These are phyloP conservation scores for Siphonodentalium dalli DNA, from an alignment of 2,888 invertebrate species.

Conservation along the genomic window DNA sequence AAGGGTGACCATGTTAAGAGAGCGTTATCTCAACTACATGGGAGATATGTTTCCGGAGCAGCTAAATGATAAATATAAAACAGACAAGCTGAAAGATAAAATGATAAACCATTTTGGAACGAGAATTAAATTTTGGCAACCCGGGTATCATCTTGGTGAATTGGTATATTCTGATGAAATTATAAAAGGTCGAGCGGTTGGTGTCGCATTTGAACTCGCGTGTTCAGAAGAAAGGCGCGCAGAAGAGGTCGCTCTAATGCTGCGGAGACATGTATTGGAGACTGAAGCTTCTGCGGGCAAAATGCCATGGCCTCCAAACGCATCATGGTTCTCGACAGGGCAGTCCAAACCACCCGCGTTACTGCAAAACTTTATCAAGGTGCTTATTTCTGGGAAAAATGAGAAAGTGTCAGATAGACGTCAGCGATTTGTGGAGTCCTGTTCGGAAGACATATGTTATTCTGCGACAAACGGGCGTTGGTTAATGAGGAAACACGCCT, in stretches of 20 bases:
- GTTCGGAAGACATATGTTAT: constrained; percentile 13
- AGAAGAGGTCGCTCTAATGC: constrained; percentile 10
- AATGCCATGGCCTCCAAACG: constrained; percentile 13
- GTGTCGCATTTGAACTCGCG: constrained; percentile 8
- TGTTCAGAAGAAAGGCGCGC: constrained; percentile 7
- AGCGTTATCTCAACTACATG: constrained; percentile 10
- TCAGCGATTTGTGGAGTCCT: constrained; percentile 1
- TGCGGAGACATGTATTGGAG: background rate
- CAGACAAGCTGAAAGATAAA: constrained; percentile 17
- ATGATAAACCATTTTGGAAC: constrained; percentile 6
- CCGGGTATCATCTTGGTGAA: constrained; percentile 3
- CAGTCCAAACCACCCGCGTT: background rate
- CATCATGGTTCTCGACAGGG: background rate
- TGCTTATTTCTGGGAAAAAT: constrained; percentile 2
- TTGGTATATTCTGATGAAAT: constrained; percentile 10
- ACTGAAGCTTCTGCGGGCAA: background rate
- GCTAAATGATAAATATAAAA: constrained; percentile 13
- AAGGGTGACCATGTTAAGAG: constrained; percentile 14
- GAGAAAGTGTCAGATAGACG: background rate
- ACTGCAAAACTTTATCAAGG: background rate
- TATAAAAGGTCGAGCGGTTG: constrained; percentile 11
- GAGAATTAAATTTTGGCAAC: constrained; percentile 9
- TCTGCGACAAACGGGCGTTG: constrained; percentile 6
- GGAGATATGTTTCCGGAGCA: background rate
- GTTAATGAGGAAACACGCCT: constrained; percentile 10